Percentiles rank a stretch among this genome's conserved stretches.
phyloP scores from a whole-genome alignment of 2,113 vertebrate genomes.

The Puma concolor region DNA sequence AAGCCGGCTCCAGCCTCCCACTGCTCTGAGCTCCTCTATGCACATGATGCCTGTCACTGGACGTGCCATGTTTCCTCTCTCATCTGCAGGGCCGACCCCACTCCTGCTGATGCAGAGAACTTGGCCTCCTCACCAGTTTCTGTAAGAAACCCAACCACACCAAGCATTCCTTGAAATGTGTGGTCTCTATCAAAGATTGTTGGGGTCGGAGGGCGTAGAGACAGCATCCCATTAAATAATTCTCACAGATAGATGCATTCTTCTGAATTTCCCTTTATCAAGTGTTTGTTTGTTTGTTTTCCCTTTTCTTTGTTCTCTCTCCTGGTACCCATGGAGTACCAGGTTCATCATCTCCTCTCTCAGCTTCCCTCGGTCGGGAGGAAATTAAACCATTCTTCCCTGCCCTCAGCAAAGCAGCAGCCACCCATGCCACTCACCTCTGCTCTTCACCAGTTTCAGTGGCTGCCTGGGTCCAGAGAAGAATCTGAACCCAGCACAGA shows the following conservation, averaged over 20 bases:
- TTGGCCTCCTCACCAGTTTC: background rate
- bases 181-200: background rate
- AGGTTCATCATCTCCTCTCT: background rate
- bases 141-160: background rate
- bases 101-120: background rate
- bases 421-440: rapidly evolving
- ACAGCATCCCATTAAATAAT: background rate
- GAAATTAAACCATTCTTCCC: background rate
- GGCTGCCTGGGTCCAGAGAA: background rate
- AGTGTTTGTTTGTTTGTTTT: background rate
- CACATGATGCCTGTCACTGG: too few relatives aligned
- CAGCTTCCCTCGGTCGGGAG: background rate
- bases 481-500: background rate
- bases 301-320: background rate
- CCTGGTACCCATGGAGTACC: background rate
- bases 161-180: background rate
- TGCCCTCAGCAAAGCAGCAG: background rate
- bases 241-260: background rate
- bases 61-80: background rate
- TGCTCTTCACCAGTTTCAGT: background rate
- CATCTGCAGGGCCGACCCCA: background rate
- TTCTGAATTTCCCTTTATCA: background rate
- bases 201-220: background rate
- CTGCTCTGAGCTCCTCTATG: background rate
- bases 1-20: background rate